phyloP scores from a whole-genome alignment of 2,113 vertebrate species.

The Sminthopsis crassicaudata region DNA sequence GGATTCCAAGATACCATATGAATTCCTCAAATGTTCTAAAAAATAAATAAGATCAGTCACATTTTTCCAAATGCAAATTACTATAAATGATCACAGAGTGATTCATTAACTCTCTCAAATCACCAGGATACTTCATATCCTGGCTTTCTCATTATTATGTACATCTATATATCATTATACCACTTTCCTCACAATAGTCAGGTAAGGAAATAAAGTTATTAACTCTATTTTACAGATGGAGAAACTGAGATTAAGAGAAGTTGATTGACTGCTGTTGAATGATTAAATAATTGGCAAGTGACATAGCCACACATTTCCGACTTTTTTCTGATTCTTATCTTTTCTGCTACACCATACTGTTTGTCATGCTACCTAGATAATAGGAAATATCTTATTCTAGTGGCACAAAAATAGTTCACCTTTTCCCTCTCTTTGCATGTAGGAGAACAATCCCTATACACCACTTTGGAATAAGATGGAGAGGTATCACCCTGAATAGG shows the following conservation, averaged over 20 bases:
- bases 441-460: background rate
- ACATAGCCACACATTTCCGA: background rate
- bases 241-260: background rate
- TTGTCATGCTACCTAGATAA: background rate
- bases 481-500: background rate
- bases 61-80: background rate
- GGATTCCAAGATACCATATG: background rate
- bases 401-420: background rate
- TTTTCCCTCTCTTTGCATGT: background rate
- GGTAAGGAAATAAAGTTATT: background rate
- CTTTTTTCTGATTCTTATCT: background rate
- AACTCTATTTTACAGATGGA: background rate
- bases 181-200: background rate
- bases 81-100: background rate
- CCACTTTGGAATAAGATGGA: background rate
- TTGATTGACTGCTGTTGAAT: background rate
- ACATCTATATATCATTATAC: background rate
- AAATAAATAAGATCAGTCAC: background rate
- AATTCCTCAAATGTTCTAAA: background rate
- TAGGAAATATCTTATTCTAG: background rate
- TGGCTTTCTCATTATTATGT: background rate
- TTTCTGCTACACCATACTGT: background rate
- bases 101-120: constrained; percentile 26
- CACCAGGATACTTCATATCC: background rate
- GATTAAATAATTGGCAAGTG: background rate